Evolutionary conservation across 1,140 invertebrate species (phyloP).

Genomic region (Lanistes nyassanus): DNA sequence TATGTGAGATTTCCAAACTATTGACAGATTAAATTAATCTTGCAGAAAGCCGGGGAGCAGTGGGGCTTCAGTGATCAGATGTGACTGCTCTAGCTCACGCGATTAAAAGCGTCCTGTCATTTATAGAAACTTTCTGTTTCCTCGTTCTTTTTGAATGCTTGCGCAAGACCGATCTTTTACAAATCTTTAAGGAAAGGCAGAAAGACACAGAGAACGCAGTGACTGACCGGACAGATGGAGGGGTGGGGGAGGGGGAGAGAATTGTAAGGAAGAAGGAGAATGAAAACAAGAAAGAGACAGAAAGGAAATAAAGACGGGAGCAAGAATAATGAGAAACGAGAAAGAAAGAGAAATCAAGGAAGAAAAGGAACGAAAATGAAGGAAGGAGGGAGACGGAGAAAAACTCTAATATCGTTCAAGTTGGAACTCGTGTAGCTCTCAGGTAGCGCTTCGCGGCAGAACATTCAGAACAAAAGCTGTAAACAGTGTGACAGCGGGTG

Average conservation of each 20-base stretch:
- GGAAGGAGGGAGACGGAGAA: background rate
- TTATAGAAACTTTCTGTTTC: background rate
- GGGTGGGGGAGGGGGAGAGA: background rate
- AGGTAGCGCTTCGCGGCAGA: too few relatives aligned
- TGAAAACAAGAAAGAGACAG: slow-evolving; percentile 1
- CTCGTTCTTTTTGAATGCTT: background rate
- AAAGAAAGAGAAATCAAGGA: background rate
- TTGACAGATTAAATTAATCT: too few relatives aligned
- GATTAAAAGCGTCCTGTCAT: background rate
- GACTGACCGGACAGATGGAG: background rate
- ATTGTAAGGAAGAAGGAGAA: background rate
- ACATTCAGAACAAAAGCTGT: too few relatives aligned
- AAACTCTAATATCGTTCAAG: background rate
- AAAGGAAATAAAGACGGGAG: background rate
- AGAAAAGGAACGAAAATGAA: background rate
- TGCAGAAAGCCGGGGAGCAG: too few relatives aligned
- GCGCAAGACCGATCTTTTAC: background rate
- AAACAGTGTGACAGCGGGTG: background rate
- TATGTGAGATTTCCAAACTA: too few relatives aligned
- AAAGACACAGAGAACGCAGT: background rate
- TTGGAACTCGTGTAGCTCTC: background rate
- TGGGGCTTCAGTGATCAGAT: background rate
- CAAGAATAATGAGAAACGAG: background rate
- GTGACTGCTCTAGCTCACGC: background rate
- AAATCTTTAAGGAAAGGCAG: background rate